A percentile compares a stretch with the other conserved stretches of the same genome.
Evolutionary conservation across 1,140 invertebrate genomes (phyloP).

Genomic region (Drosophila ambigua): DNA sequence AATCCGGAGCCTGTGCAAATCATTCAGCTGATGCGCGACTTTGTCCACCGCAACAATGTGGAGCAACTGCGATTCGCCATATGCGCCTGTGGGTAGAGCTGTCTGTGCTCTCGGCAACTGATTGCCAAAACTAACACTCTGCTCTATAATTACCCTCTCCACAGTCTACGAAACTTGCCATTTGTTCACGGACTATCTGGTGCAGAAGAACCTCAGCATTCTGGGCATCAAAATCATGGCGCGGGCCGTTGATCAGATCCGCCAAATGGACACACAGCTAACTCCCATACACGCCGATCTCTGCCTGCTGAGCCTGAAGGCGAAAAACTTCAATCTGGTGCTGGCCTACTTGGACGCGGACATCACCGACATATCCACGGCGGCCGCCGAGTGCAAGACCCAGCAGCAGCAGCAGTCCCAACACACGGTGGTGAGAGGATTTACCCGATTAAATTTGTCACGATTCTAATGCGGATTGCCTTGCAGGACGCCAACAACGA

Average conservation of each 20-base stretch:
- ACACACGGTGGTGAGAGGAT: conserved; percentile 46
- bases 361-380: conserved; percentile 93
- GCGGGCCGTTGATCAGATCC: conserved; percentile 95
- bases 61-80: conserved; percentile 94
- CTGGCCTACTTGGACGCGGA: conserved; percentile 95
- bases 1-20: conserved; percentile 82
- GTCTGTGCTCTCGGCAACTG: neutral
- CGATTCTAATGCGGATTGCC: conserved; percentile 10
- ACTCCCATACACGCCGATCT: conserved; percentile 97
- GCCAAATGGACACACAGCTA: conserved; percentile 93
- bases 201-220: conserved; percentile 90
- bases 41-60: conserved; percentile 92
- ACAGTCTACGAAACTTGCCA: conserved; percentile 95
- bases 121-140: neutral
- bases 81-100: conserved; percentile 90
- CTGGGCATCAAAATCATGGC: conserved; percentile 93
- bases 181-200: conserved; percentile 90
- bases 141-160: conserved; percentile 51
- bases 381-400: conserved; percentile 70
- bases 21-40: conserved; percentile 87
- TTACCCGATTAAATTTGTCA: neutral
- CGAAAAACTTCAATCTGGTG: conserved; percentile 96
- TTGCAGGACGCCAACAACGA: conserved; percentile 89
- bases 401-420: conserved; percentile 72
- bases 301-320: conserved; percentile 94